These are phyloP conservation scores for Limnothrissa miodon DNA, from an alignment of 2,113 vertebrate genomes.

Conservation along the genomic window DNA sequence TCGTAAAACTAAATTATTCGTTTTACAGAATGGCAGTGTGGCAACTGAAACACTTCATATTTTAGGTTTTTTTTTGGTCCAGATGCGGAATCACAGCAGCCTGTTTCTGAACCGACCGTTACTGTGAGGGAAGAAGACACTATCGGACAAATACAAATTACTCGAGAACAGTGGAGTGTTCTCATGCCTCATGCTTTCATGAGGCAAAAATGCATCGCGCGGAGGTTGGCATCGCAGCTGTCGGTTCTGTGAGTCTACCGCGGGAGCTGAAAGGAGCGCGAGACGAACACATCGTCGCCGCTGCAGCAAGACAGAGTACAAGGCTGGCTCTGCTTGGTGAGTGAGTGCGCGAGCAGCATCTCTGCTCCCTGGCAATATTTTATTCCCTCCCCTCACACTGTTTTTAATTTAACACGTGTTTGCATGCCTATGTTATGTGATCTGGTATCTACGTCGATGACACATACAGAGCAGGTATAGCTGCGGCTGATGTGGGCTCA, in stretches of 20 bases:
- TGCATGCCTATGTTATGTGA: neutral
- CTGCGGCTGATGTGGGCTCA: neutral
- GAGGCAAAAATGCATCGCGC: conserved; percentile 75
- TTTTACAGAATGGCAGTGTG: neutral
- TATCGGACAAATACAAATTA: neutral
- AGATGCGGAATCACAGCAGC: conserved; percentile 61
- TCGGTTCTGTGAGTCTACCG: conserved; percentile 71
- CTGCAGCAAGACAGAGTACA: conserved; percentile 55
- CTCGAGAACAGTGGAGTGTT: conserved; percentile 24
- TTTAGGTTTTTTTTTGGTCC: conserved; percentile 44
- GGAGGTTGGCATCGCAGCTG: conserved; percentile 72
- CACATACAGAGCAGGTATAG: conserved; percentile 43
- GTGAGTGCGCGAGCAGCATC: conserved; percentile 67
- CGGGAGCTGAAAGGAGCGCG: conserved; percentile 47
- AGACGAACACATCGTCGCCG: conserved; percentile 57
- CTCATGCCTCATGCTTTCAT: conserved; percentile 67
- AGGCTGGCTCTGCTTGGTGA: conserved; percentile 52
- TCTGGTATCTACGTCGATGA: conserved; percentile 52
- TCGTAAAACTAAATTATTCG: neutral
- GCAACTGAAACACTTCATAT: neutral
- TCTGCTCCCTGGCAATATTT: conserved; percentile 55
- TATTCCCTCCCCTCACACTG: conserved; percentile 55
- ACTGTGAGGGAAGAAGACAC: conserved; percentile 51
- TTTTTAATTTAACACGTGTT: conserved; percentile 19
- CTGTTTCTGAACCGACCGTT: conserved; percentile 38